Evolutionary conservation across 2,113 vertebrate genomes (phyloP), one percentile per base, ranked within the genome.

Genomic region (Urocolius indicus): DNA sequence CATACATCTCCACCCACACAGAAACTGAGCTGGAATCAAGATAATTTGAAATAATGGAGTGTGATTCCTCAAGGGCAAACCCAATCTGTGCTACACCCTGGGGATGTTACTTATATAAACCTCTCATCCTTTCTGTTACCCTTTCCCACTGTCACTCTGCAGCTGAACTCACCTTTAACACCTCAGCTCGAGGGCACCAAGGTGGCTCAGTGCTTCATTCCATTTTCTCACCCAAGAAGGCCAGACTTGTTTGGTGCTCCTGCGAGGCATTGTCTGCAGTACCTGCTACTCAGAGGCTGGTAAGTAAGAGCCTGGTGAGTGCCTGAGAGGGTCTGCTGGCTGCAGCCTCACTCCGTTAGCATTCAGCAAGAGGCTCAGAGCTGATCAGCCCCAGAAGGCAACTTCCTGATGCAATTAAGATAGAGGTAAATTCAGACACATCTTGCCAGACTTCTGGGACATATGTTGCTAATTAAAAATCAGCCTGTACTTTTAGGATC

Each of bases 211-310:
- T 32, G 43, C 29, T 58, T 9, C 45, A 91, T 80, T 38, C 34
- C 6, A 0, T 32, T 69, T 19, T 69, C 32, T 66, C 61, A 27
- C 11, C 27, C 0, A 0, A 72, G 21, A 76, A 24, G 1, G 1
- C 34, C 8, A 10, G 43, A 32, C 29, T 1, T 2, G 34, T 38
- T 69, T 52, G 61, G 63, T 34, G 43, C 32, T 51, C 12, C 51
- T 0, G 1, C 1, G 1, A 84, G 36, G 46, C 2, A 0, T 11
- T 0, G 0, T 30, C 46, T 32, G 26, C 43, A 76, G 72, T 18
- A 23, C 57, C 13, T 67, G 20, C 29, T 78, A 23, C 38, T 67
- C 11, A 7, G 51, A 90, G 48, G 5, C 16, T 4, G 15, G 34
- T 43, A 59, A 88, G 32, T 45, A 73, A 73, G 22, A 94, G 38